Evolutionary conservation across 2,113 vertebrate genomes (phyloP).

Genomic region (Telmatochromis brachygnathus): DNA sequence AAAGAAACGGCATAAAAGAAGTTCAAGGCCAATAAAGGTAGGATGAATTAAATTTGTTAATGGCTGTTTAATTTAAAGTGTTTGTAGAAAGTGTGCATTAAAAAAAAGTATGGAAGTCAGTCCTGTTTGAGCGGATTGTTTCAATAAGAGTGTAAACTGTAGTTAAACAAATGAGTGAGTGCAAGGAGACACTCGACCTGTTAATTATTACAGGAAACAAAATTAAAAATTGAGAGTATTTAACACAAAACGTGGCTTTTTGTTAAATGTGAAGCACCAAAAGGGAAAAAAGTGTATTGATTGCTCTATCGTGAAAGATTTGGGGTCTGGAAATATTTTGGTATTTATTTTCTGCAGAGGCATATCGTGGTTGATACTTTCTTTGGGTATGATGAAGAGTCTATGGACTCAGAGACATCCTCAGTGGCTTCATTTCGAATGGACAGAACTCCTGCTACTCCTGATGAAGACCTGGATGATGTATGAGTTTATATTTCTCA

Average conservation of each 20-base stretch:
- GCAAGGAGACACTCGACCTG: background rate
- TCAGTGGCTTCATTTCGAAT: slow-evolving; percentile 91
- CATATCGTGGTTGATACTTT: slow-evolving; percentile 91
- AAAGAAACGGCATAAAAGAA: slow-evolving; percentile 94
- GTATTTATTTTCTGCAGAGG: slow-evolving; percentile 67
- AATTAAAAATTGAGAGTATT: background rate
- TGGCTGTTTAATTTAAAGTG: background rate
- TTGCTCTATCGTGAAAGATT: background rate
- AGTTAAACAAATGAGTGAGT: background rate
- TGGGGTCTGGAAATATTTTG: background rate
- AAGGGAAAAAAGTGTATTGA: background rate
- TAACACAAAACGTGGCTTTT: background rate
- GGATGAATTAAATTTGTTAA: background rate
- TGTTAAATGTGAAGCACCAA: background rate
- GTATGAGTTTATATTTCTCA: slow-evolving; percentile 61
- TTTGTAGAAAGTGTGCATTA: background rate
- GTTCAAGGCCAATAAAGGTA: slow-evolving; percentile 94
- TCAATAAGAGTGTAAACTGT: background rate
- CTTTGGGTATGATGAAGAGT: slow-evolving; percentile 96
- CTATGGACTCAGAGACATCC: slow-evolving; percentile 95
- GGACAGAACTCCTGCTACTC: slow-evolving; percentile 94
- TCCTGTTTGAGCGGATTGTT: background rate
- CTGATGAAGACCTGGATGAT: slow-evolving; percentile 90
- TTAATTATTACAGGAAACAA: background rate
- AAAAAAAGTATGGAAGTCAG: background rate